Evolutionary conservation across 2,113 vertebrate species (phyloP), one percentile per base, ranked within the genome.

Genomic region (Oreocharis arfaki): DNA sequence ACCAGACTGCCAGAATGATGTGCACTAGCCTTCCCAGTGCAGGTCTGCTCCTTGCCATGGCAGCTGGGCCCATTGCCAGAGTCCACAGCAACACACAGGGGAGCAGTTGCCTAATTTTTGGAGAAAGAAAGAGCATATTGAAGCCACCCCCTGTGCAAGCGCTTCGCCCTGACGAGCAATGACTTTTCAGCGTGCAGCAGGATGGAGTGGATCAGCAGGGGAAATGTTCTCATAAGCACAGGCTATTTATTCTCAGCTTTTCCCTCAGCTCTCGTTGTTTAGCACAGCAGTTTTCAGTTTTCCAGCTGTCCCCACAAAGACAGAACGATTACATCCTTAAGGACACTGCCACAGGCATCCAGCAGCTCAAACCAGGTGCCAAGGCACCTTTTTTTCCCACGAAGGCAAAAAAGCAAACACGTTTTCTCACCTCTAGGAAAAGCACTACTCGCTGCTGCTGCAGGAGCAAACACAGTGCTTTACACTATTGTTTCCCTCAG

Each of bases 91-190:
- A 46, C 32, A 22, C 24, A 18, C 14, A 16, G 0, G 33, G 37
- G 24, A 83, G 30, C 4, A 52, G 10, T 1, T 56, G 16, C 13
- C 61, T 41, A 13, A 11, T 79, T 52, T 49, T 14, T 11, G 23
- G 26, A 20, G 28, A 26, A 37, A 52, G 18, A 32, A 11, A 1
- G 30, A 57, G 32, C 35, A 42, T 8, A 30, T 0, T 27, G 42
- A 67, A 73, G 49, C 19, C 3, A 3, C 1, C 16, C 16, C 14
- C 28, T 0, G 0, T 30, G 57, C 0, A 0, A 91, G 49, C 1
- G 0, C 56, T 13, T 9, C 0, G 1, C 28, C 49, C 64, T 64
- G 35, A 74, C 16, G 32, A 71, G 70, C 46, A 26, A 53, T 12
- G 67, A 30, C 56, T 77, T 27, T 52, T 26, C 78, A 53, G 57